Conservation (phyloP, 2,888 invertebrate genomes). For the Thera britannica region DNA sequence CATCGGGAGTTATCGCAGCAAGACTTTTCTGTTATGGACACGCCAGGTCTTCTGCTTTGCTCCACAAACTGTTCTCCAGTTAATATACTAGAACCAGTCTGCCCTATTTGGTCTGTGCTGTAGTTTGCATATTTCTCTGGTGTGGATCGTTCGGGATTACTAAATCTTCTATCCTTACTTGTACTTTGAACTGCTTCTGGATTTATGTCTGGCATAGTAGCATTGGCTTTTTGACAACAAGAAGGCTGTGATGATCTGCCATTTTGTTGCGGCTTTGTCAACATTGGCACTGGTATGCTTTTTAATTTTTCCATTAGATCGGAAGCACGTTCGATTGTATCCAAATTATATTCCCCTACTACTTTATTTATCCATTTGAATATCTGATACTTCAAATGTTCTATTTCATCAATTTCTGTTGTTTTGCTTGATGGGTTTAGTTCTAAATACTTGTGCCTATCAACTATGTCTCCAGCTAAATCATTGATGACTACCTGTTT, state of each 20-base stretch:
- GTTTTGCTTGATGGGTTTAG: conserved; percentile 48
- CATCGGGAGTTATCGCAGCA: neutral
- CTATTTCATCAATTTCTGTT: conserved; percentile 57
- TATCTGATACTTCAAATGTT: conserved; percentile 69
- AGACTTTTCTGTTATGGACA: neutral
- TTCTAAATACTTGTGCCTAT: conserved; percentile 65
- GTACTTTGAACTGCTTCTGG: conserved; percentile 9
- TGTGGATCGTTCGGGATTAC: conserved; percentile 9
- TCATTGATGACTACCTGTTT: conserved; percentile 55
- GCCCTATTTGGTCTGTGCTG: conserved; percentile 5
- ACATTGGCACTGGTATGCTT: conserved; percentile 53
- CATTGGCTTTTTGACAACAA: conserved; percentile 11
- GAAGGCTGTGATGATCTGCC: neutral
- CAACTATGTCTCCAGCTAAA: conserved; percentile 65
- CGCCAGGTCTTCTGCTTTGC: conserved; percentile 2
- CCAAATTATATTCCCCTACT: conserved; percentile 54
- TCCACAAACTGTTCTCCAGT: conserved; percentile 9
- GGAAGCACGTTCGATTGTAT: conserved; percentile 54
- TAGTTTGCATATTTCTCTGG: conserved; percentile 1
- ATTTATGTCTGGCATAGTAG: conserved; percentile 3
- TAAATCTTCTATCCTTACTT: conserved; percentile 20
- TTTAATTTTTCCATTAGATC: conserved; percentile 60
- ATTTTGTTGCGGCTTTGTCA: conserved; percentile 30
- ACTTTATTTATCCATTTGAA: conserved; percentile 71
- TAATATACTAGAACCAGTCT: neutral